A percentile compares a stretch with the other conserved stretches of the same genome.
These are phyloP conservation scores for Manis javanica DNA, from an alignment of 2,797 vertebrate genomes.

Conservation along the genomic window DNA sequence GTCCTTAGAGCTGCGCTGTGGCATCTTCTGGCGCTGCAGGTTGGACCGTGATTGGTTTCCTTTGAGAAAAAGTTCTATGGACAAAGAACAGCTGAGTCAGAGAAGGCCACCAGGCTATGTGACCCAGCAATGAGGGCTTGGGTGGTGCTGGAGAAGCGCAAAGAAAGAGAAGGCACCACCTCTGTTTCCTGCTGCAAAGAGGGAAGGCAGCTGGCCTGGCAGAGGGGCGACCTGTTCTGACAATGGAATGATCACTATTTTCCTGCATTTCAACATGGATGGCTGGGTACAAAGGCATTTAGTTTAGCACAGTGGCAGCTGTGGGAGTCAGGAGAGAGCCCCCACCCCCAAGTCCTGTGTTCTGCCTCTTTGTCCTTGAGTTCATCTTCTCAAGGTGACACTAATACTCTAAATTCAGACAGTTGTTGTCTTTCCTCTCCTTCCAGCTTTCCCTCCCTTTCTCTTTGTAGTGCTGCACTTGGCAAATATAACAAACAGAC, in stretches of 20 bases:
- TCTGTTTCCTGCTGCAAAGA: constrained; percentile 10
- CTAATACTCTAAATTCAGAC: constrained; percentile 66
- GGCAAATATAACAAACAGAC: constrained; percentile 77
- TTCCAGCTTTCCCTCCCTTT: background rate
- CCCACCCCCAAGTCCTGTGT: background rate
- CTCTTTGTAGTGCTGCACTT: background rate
- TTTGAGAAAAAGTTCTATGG: constrained; percentile 75
- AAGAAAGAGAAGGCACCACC: background rate
- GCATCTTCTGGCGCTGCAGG: constrained; percentile 65
- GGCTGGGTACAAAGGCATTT: constrained; percentile 24
- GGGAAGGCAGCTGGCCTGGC: background rate
- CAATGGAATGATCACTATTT: constrained; percentile 46
- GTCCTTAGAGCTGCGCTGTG: constrained; percentile 71
- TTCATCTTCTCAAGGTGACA: constrained; percentile 65
- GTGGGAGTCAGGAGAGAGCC: constrained; percentile 62
- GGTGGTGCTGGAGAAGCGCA: background rate
- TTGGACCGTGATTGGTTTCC: constrained; percentile 72
- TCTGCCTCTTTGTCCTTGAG: constrained; percentile 70
- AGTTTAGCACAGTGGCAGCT: background rate
- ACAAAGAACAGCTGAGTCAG: constrained; percentile 76
- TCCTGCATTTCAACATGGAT: constrained; percentile 24
- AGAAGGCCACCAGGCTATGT: constrained; percentile 56
- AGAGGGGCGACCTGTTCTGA: background rate
- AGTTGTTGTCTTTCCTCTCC: background rate
- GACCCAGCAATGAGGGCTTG: constrained; percentile 65